A percentile compares a stretch with the other conserved stretches of the same genome.
These are phyloP conservation scores for Buphagus erythrorhynchus DNA, from an alignment of 2,797 vertebrate species.

Conservation along the genomic window DNA sequence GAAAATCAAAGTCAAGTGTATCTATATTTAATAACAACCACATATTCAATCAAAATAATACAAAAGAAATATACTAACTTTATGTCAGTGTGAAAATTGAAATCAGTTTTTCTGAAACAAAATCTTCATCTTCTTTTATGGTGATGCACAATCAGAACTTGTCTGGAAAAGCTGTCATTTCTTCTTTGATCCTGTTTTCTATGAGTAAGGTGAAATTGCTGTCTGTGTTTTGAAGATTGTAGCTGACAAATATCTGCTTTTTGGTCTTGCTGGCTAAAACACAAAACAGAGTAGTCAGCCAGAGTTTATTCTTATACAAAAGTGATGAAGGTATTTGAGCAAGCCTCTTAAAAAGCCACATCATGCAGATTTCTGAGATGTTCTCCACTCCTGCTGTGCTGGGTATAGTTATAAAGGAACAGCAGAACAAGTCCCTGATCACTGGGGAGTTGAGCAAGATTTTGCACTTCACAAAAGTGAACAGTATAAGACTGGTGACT, in stretches of 20 bases:
- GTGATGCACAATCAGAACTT: conserved; percentile 81
- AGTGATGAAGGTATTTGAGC: background rate
- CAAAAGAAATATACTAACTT: conserved; percentile 1
- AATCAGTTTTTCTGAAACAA: conserved; percentile 46
- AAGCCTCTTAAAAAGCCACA: background rate
- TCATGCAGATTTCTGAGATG: background rate
- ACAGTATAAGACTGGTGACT: background rate
- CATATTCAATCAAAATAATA: background rate
- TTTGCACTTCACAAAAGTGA: background rate
- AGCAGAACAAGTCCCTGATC: background rate
- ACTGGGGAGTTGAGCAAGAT: fast-evolving
- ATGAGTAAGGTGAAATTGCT: conserved; percentile 85
- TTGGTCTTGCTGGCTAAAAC: conserved; percentile 92
- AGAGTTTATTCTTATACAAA: background rate
- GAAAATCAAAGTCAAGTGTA: background rate
- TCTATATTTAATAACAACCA: conserved; percentile 5
- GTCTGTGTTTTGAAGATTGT: conserved; percentile 87
- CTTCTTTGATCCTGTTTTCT: conserved; percentile 93
- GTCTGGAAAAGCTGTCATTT: conserved; percentile 90
- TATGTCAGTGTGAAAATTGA: background rate
- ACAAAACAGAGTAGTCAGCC: conserved; percentile 40
- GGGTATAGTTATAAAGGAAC: background rate
- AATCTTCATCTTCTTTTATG: background rate
- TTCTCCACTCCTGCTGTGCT: background rate
- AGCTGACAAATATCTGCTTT: conserved; percentile 96